Evolutionary conservation across 2,797 vertebrate genomes (phyloP).

Genomic region (Ctenochaetus hawaiiensis): DNA sequence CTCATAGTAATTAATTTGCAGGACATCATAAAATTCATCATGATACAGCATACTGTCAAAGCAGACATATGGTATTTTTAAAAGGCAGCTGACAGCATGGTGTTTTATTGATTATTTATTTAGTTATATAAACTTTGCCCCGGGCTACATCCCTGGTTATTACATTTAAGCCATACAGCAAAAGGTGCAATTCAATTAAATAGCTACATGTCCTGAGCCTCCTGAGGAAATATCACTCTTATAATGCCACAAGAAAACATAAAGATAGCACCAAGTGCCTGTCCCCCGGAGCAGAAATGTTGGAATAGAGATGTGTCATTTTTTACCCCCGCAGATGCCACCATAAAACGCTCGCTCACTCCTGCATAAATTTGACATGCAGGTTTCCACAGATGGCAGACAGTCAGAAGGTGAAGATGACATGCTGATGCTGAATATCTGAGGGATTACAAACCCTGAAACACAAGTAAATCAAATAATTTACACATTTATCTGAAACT

Average conservation of each 20-base stretch:
- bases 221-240: slow-evolving; percentile 34
- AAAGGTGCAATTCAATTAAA: slow-evolving; percentile 56
- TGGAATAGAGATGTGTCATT: not conserved
- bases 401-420: slow-evolving; percentile 76
- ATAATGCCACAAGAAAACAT: not conserved
- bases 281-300: not conserved
- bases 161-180: slow-evolving; percentile 51
- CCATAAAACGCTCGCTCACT: slow-evolving; percentile 73
- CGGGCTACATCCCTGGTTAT: slow-evolving; percentile 66
- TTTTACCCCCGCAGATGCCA: slow-evolving; percentile 84
- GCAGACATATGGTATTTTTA: not conserved
- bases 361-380: slow-evolving; percentile 84
- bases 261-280: slow-evolving; percentile 3
- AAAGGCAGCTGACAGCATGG: not conserved
- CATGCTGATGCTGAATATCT: slow-evolving; percentile 62
- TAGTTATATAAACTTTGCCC: slow-evolving; percentile 41
- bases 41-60: not conserved
- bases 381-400: slow-evolving; percentile 77
- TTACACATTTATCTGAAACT: not conserved
- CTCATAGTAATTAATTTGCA: slow-evolving; percentile 2
- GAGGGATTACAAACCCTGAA: slow-evolving; percentile 83
- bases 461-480: slow-evolving; percentile 56
- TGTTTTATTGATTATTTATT: slow-evolving; percentile 19
- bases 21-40: not conserved
- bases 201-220: slow-evolving; percentile 27